Evolutionary conservation across 2,888 invertebrate species (phyloP), one percentile per base, ranked within the genome.

Genomic region (Oligia latruncula): DNA sequence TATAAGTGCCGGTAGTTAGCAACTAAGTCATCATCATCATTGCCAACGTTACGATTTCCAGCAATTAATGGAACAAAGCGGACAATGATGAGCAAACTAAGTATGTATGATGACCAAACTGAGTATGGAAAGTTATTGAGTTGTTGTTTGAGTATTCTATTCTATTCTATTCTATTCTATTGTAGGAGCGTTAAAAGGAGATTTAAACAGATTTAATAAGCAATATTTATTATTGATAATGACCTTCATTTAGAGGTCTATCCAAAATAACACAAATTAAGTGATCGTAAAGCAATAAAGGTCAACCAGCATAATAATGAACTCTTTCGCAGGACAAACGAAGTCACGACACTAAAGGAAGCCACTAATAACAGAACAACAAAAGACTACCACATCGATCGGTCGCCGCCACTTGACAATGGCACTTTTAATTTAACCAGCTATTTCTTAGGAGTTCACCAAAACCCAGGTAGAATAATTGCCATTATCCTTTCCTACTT

Each of bases 271-370:
- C 13, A 8, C 52, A 40, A 20, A 35, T 46, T 9, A 1, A 20
- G n/a, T 55, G 15, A 58, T 58, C 35, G 20, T 66, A 35, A 58
- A 77, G 9, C 67, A 70, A 58, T 49, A 43, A 71, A 46, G 15
- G 15, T 55, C 52, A 67, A 78, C n/a, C 20, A 46, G n/a, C 2
- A n/a, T 78, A 64, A 43, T 58, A 55, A 71, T 62, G 6, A 49
- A 40, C 20, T 66, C 11, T 74, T 89, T 85, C 87, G 5, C 88
- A 97, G 96, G 96, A 96, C 96, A 65, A 97, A 97, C 84, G 96
- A 97, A 93, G 97, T 97, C 3, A 97, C 97, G 1, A 91, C 94
- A 20, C 91, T 93, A 77, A 97, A 96, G 74, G 96, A 97, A 87
- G 94, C 94, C 65, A 92, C 94, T 86, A 92, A 90, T 67, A 96